These are phyloP conservation scores for Peribatodes rhomboidaria DNA, from an alignment of 2,888 invertebrate species.

Conservation along the genomic window DNA sequence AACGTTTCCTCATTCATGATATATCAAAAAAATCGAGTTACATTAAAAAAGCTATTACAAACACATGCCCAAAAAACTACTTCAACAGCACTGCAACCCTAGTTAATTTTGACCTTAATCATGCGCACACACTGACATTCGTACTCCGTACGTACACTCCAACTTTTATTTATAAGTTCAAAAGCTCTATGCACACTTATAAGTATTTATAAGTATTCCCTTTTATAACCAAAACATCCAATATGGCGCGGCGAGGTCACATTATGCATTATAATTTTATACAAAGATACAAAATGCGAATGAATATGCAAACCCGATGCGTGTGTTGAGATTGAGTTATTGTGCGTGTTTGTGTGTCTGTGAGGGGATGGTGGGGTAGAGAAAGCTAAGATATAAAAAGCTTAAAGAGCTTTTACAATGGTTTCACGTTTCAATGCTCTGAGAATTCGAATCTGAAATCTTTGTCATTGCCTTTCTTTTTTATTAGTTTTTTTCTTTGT, in stretches of 20 bases:
- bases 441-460: neutral
- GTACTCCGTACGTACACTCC: neutral
- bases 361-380: constrained; percentile 36
- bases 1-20: too few relatives aligned
- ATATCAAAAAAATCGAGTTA: too few relatives aligned
- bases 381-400: constrained; percentile 18
- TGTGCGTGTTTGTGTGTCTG: constrained; percentile 72
- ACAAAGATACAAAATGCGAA: constrained; percentile 85
- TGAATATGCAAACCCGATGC: constrained; percentile 83
- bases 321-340: constrained; percentile 83
- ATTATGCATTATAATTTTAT: constrained; percentile 87
- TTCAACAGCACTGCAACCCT: neutral
- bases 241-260: constrained; percentile 61
- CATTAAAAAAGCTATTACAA: too few relatives aligned
- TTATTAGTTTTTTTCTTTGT: neutral
- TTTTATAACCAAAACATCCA: constrained; percentile 49
- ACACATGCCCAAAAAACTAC: neutral
- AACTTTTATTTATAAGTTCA: neutral
- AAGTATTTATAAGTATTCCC: constrained; percentile 33
- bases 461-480: neutral
- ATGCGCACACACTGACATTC: neutral
- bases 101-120: constrained; percentile 11
- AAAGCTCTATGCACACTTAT: constrained; percentile 1
- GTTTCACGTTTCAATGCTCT: neutral
- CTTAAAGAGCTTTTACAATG: neutral